Conservation (phyloP, 2,797 vertebrate species). For the Pipistrellus kuhlii region DNA sequence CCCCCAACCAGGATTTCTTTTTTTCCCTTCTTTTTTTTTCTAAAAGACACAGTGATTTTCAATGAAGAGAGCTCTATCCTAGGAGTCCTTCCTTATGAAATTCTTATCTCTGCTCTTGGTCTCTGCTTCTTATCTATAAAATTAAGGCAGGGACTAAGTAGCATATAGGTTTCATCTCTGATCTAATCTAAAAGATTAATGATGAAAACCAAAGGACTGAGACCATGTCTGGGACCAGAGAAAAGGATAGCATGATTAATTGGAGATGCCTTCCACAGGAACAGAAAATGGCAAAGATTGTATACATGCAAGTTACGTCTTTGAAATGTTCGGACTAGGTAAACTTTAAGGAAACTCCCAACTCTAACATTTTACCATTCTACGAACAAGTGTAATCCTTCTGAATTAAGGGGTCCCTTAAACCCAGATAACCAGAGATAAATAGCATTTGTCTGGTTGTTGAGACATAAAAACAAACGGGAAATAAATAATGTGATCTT, state of each 20-base stretch:
- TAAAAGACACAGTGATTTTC: not conserved
- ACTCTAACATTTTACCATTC: not conserved
- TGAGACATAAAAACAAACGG: not conserved
- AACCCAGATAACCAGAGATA: not conserved
- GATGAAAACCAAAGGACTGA: slow-evolving; percentile 6
- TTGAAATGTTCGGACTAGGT: not conserved
- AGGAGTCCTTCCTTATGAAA: slow-evolving; percentile 24
- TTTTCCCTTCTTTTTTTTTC: not conserved
- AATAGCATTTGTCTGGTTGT: not conserved
- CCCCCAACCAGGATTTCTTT: not conserved
- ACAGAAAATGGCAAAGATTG: not conserved
- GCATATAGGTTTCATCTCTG: not conserved
- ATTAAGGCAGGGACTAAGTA: not conserved
- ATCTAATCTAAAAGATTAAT: not conserved
- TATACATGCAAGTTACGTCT: not conserved
- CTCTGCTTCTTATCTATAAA: slow-evolving; percentile 28
- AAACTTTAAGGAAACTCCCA: not conserved
- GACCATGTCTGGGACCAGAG: not conserved
- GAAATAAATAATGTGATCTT: not conserved
- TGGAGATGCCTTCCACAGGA: not conserved
- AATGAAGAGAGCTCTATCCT: not conserved
- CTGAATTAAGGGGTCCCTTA: not conserved
- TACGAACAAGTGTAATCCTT: not conserved
- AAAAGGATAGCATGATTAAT: not conserved
- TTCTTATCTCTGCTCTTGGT: not conserved